Percentiles rank a stretch among this genome's conserved stretches.
These are phyloP conservation scores for Argynnis bischoffii DNA, from an alignment of 2,888 invertebrate genomes.

Conservation along the genomic window DNA sequence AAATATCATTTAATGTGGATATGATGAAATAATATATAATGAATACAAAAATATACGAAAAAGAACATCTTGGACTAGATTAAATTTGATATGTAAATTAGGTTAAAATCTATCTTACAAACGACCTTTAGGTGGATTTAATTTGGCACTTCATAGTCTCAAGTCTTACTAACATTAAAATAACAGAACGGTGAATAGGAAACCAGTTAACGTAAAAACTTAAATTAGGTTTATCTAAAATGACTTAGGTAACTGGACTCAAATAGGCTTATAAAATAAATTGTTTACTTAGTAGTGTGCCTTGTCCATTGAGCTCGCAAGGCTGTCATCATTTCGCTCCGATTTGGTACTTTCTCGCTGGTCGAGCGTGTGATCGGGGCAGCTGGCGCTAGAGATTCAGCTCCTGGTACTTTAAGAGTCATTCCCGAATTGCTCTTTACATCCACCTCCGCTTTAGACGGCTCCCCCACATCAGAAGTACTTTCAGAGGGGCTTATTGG, in stretches of 20 bases:
- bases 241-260: conserved; percentile 53
- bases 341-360: conserved; percentile 92
- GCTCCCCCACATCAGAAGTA: conserved; percentile 57
- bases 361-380: conserved; percentile 89
- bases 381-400: conserved; percentile 77
- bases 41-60: conserved; percentile 30
- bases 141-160: conserved; percentile 30
- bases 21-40: conserved; percentile 64
- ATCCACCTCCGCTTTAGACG: conserved; percentile 46
- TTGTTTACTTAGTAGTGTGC: conserved; percentile 90
- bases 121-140: conserved; percentile 26
- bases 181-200: background rate
- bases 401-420: conserved; percentile 80
- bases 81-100: conserved; percentile 46
- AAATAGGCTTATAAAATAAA: conserved; percentile 39
- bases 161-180: conserved; percentile 21
- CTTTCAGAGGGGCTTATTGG: conserved; percentile 81
- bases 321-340: conserved; percentile 92
- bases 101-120: conserved; percentile 32
- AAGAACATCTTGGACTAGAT: conserved; percentile 40
- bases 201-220: conserved; percentile 25
- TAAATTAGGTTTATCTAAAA: conserved; percentile 42
- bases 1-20: conserved; percentile 55
- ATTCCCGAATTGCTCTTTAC: conserved; percentile 62
- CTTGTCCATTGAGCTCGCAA: conserved; percentile 92